These are phyloP conservation scores for Drosophila robusta DNA, from an alignment of 2,888 invertebrate species.

Conservation along the genomic window DNA sequence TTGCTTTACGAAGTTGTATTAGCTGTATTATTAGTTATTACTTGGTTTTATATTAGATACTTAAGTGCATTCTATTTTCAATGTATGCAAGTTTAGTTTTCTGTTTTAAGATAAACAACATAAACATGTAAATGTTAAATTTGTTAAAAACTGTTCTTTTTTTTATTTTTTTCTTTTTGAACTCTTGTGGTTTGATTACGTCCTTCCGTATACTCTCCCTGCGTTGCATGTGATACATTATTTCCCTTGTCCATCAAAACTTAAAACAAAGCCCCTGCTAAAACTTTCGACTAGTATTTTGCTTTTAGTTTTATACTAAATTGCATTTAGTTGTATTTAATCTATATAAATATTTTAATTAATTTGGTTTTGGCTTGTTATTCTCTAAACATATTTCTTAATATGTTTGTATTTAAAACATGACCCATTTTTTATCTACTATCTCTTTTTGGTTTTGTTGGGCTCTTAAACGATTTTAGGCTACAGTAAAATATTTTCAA, in stretches of 20 bases:
- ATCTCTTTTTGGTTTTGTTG: constrained; percentile 17
- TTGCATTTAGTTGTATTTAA: constrained; percentile 49
- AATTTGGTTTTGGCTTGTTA: constrained; percentile 38
- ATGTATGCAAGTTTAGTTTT: constrained; percentile 12
- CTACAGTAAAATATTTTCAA: constrained; percentile 80
- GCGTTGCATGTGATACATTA: constrained; percentile 35
- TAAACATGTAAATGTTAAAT: constrained; percentile 12
- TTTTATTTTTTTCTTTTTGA: constrained; percentile 20
- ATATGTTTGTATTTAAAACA: constrained; percentile 46
- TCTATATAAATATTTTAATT: constrained; percentile 26
- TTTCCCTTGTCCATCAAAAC: constrained; percentile 23
- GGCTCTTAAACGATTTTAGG: constrained; percentile 66
- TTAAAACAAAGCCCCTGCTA: constrained; percentile 45
- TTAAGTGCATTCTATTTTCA: constrained; percentile 17
- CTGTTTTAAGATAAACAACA: constrained; percentile 12
- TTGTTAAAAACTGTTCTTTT: constrained; percentile 5
- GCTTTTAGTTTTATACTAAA: constrained; percentile 43
- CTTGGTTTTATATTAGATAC: constrained; percentile 12
- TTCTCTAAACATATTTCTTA: constrained; percentile 36
- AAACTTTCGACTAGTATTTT: constrained; percentile 39
- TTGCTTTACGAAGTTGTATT: constrained; percentile 23
- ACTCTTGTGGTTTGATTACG: constrained; percentile 38
- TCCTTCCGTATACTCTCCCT: constrained; percentile 44
- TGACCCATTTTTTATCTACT: constrained; percentile 16
- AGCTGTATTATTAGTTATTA: constrained; percentile 21